A percentile compares a stretch with the other conserved stretches of the same genome.
Evolutionary conservation across 2,888 invertebrate species (phyloP).

Genomic region (Plebejus anna): DNA sequence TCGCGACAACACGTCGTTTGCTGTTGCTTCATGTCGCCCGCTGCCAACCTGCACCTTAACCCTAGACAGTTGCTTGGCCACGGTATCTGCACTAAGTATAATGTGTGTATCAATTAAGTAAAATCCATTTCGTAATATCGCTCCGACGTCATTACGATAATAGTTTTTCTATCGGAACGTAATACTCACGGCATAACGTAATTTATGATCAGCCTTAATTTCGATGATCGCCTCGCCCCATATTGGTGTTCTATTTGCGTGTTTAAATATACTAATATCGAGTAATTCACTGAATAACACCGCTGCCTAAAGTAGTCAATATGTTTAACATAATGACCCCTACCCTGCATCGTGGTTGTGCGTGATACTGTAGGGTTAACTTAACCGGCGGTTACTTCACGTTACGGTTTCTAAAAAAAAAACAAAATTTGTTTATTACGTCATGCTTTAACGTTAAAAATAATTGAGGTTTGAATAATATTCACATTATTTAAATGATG

Average conservation of each 20-base stretch:
- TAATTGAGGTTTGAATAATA: background rate
- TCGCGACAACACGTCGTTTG: no score
- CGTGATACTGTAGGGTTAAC: slow-evolving; percentile 60
- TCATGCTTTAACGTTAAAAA: background rate
- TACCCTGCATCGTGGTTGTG: slow-evolving; percentile 61
- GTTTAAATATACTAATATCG: slow-evolving; percentile 65
- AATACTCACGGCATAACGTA: slow-evolving; percentile 40
- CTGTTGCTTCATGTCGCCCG: no score
- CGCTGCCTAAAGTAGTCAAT: slow-evolving; percentile 62
- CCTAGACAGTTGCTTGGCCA: background rate
- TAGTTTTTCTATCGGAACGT: slow-evolving; percentile 37
- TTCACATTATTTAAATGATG: background rate
- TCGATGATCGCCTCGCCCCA: slow-evolving; percentile 49
- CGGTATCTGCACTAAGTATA: slow-evolving; percentile 4
- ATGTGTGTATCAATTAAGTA: slow-evolving; percentile 50
- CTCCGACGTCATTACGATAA: slow-evolving; percentile 47
- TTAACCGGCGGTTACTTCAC: slow-evolving; percentile 33
- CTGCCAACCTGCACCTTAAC: background rate
- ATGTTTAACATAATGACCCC: slow-evolving; percentile 55
- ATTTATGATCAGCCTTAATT: slow-evolving; percentile 52
- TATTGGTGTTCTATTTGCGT: slow-evolving; percentile 51
- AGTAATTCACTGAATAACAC: slow-evolving; percentile 69
- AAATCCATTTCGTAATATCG: slow-evolving; percentile 40
- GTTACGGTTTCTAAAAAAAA: background rate
- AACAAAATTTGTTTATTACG: background rate